Evolutionary conservation across 2,113 vertebrate genomes (phyloP).

Genomic region (Leucosticte australis): DNA sequence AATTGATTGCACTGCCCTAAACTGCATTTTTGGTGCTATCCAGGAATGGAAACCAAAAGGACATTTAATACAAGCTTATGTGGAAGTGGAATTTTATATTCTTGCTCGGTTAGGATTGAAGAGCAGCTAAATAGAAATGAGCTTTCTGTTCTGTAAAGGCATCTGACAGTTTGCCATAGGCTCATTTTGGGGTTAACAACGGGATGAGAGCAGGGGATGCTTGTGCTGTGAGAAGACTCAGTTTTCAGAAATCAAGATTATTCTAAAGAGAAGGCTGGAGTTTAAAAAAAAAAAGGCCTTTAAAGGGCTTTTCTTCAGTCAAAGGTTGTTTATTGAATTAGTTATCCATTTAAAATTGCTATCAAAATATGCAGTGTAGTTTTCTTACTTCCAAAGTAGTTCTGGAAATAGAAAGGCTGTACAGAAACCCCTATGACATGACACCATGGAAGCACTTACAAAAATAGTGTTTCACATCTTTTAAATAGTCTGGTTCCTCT

Average conservation of each 20-base stretch:
- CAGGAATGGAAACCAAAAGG: background rate
- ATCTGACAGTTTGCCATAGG: background rate
- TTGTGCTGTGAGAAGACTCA: background rate
- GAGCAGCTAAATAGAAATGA: background rate
- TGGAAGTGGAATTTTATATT: background rate
- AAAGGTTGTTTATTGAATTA: background rate
- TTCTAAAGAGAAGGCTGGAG: background rate
- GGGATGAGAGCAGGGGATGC: background rate
- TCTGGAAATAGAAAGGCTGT: background rate
- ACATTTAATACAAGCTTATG: background rate
- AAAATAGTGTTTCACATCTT: background rate
- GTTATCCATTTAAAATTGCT: background rate
- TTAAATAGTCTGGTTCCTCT: background rate
- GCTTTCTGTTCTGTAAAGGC: background rate
- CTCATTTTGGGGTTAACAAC: background rate
- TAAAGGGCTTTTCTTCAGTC: background rate
- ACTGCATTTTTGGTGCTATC: background rate
- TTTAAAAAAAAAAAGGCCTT: background rate
- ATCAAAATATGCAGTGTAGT: background rate
- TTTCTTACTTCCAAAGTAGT: background rate
- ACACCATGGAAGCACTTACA: background rate
- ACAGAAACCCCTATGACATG: background rate
- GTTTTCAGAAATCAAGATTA: background rate
- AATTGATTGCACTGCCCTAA: background rate
- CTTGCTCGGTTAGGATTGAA: background rate